These are phyloP conservation scores for Cossypha dichroa DNA, from an alignment of 2,797 vertebrate genomes.

Conservation along the genomic window DNA sequence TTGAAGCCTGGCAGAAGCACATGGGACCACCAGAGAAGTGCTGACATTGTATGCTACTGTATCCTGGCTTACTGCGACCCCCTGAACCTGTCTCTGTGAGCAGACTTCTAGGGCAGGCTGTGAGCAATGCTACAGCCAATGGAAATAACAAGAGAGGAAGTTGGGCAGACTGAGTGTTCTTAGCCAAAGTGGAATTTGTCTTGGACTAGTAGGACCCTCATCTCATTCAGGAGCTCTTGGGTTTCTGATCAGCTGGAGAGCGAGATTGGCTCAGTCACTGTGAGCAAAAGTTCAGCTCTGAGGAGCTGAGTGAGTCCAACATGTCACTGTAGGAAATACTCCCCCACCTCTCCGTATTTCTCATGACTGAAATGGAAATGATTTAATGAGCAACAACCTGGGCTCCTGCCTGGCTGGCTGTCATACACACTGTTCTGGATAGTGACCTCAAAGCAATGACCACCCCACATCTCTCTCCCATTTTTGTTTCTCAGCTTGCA, in stretches of 20 bases:
- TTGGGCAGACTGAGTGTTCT: not conserved
- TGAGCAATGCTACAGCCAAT: not conserved
- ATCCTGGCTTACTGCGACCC: not conserved
- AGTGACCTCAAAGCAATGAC: not conserved
- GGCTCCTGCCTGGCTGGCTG: not conserved
- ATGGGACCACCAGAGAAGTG: constrained; percentile 53
- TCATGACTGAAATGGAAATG: not conserved
- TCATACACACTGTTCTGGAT: fast-evolving
- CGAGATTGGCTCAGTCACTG: fast-evolving
- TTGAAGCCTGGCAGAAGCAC: constrained; percentile 38
- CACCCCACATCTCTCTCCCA: fast-evolving
- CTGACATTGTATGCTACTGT: constrained; percentile 25
- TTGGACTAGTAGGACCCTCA: not conserved
- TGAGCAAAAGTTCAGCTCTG: not conserved
- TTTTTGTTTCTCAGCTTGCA: not conserved
- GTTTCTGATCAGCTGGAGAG: not conserved
- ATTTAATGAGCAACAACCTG: not conserved
- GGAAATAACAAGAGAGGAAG: constrained; percentile 57
- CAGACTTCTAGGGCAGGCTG: not conserved
- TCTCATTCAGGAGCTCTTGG: not conserved
- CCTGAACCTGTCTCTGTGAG: not conserved
- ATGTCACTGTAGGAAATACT: not conserved
- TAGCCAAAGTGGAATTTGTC: constrained; percentile 1
- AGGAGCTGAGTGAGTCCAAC: not conserved
- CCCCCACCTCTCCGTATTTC: not conserved